Evolutionary conservation across 92 coral and sea anemone genomes (phyloP).

Genomic region (Porites rus): DNA sequence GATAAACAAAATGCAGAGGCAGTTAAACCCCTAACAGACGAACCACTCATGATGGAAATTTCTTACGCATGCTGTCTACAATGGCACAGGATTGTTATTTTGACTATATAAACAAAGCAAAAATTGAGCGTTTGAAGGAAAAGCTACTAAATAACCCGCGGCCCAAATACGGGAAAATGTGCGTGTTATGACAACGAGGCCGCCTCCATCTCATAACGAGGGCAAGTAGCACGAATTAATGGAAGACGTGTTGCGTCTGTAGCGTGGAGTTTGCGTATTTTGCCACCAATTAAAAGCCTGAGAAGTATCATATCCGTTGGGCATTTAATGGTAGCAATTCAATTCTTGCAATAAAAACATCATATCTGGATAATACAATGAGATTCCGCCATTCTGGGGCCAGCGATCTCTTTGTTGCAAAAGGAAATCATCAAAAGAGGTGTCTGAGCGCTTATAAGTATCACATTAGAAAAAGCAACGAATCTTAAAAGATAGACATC

Average conservation of each 20-base stretch:
- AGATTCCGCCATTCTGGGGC: constrained; percentile 37
- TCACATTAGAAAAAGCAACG: neutral
- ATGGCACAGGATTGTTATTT: constrained; percentile 50
- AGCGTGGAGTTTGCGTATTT: constrained; percentile 43
- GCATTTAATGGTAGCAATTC: constrained; percentile 35
- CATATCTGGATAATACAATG: constrained; percentile 32
- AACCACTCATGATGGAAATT: no score
- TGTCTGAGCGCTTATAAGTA: constrained; percentile 16
- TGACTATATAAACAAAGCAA: constrained; percentile 38
- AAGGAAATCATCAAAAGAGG: constrained; percentile 26
- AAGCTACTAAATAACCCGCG: neutral
- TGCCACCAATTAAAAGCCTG: constrained; percentile 34
- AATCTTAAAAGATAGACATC: neutral
- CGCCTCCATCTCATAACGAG: neutral
- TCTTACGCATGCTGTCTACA: neutral
- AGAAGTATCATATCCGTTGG: constrained; percentile 18
- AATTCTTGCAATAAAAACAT: constrained; percentile 5
- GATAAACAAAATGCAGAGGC: constrained; percentile 38
- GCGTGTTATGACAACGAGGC: neutral
- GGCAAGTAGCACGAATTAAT: neutral
- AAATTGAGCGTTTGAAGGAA: constrained; percentile 29
- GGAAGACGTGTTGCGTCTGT: constrained; percentile 21
- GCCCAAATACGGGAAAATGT: constrained; percentile 7
- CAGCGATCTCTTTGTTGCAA: constrained; percentile 38
- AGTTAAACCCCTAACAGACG: constrained; percentile 28